Percentiles rank a stretch among this genome's conserved stretches.
These are phyloP conservation scores for Lissonota sp. DNA, from an alignment of 2,888 invertebrate genomes.

Conservation along the genomic window DNA sequence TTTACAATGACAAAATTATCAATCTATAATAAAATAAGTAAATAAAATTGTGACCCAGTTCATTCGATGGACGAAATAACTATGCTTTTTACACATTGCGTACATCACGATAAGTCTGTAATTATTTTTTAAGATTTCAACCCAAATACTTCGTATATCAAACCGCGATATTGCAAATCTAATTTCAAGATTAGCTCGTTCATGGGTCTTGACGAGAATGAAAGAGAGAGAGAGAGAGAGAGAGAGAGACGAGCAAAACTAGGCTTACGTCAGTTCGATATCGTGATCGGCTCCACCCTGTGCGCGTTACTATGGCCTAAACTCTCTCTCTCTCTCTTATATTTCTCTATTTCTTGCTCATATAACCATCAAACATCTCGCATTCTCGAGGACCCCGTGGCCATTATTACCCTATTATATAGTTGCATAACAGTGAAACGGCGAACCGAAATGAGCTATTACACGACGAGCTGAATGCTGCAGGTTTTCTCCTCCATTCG, in stretches of 20 bases:
- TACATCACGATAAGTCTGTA: too few species aligned
- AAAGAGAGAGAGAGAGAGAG: slow-evolving; percentile 55
- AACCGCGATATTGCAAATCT: slow-evolving; percentile 45
- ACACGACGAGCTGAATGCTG: slow-evolving; percentile 66
- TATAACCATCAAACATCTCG: slow-evolving; percentile 36
- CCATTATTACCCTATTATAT: slow-evolving; percentile 83
- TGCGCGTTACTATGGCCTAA: slow-evolving; percentile 62
- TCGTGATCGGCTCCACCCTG: slow-evolving; percentile 83
- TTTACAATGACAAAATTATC: too few species aligned
- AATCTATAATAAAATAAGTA: too few species aligned
- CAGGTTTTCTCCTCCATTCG: slow-evolving; percentile 8
- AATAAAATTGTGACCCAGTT: too few species aligned
- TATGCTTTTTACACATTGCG: too few species aligned
- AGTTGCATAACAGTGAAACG: slow-evolving; percentile 82
- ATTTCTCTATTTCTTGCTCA: slow-evolving; percentile 41
- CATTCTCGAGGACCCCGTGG: slow-evolving; percentile 67
- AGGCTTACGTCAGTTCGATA: slow-evolving; percentile 80
- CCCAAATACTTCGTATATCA: slow-evolving; percentile 5
- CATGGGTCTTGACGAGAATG: slow-evolving; percentile 49
- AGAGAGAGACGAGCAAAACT: slow-evolving; percentile 73
- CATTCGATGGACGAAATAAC: too few species aligned
- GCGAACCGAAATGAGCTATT: slow-evolving; percentile 79
- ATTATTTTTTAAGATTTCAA: slow-evolving; percentile 6
- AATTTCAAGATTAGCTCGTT: slow-evolving; percentile 45
- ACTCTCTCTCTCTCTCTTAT: slow-evolving; percentile 22